Conservation (phyloP, 2,113 vertebrate species). For the Amia ocellicauda region DNA sequence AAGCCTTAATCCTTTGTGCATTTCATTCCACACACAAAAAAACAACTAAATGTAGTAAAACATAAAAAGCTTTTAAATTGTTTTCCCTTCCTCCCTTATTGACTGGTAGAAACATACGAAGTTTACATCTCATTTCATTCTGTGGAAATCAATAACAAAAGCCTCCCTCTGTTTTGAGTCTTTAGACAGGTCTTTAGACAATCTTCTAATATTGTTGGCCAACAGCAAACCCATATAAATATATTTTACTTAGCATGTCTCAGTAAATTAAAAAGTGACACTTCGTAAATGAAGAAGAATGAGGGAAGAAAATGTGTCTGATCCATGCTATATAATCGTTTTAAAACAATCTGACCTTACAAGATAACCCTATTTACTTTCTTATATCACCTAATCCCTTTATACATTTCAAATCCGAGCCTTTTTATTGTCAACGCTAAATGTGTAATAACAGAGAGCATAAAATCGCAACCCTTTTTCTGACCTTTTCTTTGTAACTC, state of each 20-base stretch:
- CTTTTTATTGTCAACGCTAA: conserved; percentile 13
- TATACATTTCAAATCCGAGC: conserved; percentile 3
- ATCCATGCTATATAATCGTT: conserved; percentile 11
- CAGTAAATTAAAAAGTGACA: conserved; percentile 23
- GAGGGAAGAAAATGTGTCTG: not conserved
- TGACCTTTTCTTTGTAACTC: conserved; percentile 47
- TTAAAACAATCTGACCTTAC: conserved; percentile 22
- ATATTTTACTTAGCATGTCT: not conserved
- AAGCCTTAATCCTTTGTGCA: too few species aligned
- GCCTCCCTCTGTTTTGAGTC: not conserved
- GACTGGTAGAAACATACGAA: too few species aligned
- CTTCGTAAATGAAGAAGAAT: conserved; percentile 24
- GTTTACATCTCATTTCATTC: not conserved
- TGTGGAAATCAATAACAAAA: not conserved
- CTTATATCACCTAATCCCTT: conserved; percentile 15
- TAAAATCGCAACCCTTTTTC: conserved; percentile 34
- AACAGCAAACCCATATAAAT: not conserved
- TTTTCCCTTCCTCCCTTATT: too few species aligned
- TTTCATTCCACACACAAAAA: too few species aligned
- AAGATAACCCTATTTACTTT: conserved; percentile 33
- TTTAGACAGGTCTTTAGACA: conserved; percentile 4
- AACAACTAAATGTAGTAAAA: too few species aligned
- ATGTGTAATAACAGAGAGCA: conserved; percentile 38
- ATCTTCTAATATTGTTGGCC: conserved; percentile 1
- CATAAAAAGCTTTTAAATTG: too few species aligned